Evolutionary conservation across 2,113 vertebrate genomes (phyloP).

Genomic region (Phodopus roborovskii): DNA sequence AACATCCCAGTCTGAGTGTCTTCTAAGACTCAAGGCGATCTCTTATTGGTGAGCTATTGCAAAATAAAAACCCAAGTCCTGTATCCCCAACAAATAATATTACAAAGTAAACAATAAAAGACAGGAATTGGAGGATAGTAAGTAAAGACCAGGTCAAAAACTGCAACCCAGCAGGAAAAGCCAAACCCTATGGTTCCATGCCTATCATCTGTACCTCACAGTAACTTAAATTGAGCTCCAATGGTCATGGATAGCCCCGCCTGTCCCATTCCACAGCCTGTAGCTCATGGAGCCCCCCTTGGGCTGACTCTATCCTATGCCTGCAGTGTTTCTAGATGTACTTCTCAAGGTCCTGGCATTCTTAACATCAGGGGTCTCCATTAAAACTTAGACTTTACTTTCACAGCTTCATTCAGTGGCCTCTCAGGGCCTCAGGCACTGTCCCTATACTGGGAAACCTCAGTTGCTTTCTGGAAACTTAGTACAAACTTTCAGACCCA

Average conservation of each 20-base stretch:
- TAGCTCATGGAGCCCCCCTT: background rate
- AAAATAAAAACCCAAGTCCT: background rate
- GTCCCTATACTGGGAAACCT: background rate
- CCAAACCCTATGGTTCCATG: background rate
- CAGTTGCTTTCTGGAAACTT: background rate
- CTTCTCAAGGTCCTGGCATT: background rate
- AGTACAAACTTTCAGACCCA: background rate
- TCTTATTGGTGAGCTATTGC: background rate
- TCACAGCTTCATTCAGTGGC: background rate
- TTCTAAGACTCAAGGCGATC: background rate
- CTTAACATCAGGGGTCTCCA: background rate
- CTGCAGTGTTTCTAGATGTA: background rate
- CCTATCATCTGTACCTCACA: background rate
- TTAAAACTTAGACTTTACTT: background rate
- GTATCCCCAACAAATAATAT: background rate
- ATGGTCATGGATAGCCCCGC: background rate
- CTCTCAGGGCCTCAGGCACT: background rate
- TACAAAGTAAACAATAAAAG: background rate
- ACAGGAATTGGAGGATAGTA: background rate
- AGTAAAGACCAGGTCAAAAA: background rate
- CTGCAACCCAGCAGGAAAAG: background rate
- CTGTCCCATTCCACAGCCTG: background rate
- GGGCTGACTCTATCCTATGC: background rate
- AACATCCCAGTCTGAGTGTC: background rate
- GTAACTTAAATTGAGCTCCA: background rate